Evolutionary conservation across 2,113 vertebrate genomes (phyloP).

Genomic region (Mugil cephalus): DNA sequence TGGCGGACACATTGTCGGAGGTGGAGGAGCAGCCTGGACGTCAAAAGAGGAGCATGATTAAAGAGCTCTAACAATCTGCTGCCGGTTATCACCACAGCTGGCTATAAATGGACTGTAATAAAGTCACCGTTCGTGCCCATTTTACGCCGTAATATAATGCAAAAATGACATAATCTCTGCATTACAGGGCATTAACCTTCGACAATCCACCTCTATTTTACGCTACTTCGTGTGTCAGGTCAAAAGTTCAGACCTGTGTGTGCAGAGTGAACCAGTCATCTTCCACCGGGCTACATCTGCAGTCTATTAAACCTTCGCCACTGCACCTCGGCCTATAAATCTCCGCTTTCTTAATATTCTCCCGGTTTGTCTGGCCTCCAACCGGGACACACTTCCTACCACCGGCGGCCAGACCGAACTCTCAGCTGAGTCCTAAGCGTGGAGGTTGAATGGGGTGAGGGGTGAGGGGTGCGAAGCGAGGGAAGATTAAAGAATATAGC

Average conservation of each 20-base stretch:
- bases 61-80: neutral
- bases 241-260: conserved; percentile 44
- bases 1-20: too few relatives aligned
- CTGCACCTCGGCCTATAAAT: conserved; percentile 50
- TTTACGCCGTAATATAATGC: conserved; percentile 9
- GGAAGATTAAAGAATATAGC: conserved; percentile 15
- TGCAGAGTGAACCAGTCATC: neutral
- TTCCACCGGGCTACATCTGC: conserved; percentile 37
- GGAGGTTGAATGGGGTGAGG: neutral
- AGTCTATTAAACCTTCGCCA: conserved; percentile 47
- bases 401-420: neutral
- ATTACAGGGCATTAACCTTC: conserved; percentile 13
- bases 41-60: neutral
- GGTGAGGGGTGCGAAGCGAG: neutral
- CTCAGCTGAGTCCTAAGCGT: conserved; percentile 8
- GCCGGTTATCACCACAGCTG: conserved; percentile 12
- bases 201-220: conserved; percentile 14
- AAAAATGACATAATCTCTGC: conserved; percentile 37
- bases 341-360: conserved; percentile 51
- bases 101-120: conserved; percentile 2
- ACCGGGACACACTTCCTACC: neutral
- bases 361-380: conserved; percentile 36
- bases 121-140: neutral
- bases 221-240: conserved; percentile 17
- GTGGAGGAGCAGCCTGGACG: too few relatives aligned